phyloP scores from a whole-genome alignment of 2,888 invertebrate species.

The Hyppa rectilinea region DNA sequence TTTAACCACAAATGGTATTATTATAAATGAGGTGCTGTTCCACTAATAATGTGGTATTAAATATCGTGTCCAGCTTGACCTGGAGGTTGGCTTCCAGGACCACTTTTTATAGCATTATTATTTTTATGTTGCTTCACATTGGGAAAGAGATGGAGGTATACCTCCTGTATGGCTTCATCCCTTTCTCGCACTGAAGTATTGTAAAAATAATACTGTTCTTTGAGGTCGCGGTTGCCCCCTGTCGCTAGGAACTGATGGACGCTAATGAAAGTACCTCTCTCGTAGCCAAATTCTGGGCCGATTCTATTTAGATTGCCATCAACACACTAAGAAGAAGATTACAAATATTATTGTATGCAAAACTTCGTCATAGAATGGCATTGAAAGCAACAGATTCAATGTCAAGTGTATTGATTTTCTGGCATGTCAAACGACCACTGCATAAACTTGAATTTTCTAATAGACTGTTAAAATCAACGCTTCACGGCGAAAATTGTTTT shows the following conservation, averaged over 20 bases:
- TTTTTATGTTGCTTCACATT: no score
- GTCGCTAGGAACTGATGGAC: background rate
- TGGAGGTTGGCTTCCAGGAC: no score
- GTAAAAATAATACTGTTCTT: no score
- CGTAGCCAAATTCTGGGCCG: background rate
- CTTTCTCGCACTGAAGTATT: no score
- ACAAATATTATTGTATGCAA: background rate
- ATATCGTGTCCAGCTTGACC: background rate
- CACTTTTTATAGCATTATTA: no score
- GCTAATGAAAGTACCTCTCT: background rate
- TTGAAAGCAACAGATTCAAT: conserved; percentile 27
- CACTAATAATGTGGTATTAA: background rate
- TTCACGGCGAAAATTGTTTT: background rate
- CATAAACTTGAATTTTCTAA: conserved; percentile 4
- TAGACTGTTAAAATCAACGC: background rate
- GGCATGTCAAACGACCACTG: background rate
- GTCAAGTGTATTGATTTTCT: conserved; percentile 44
- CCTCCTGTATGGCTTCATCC: no score
- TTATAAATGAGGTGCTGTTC: background rate
- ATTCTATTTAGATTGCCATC: no score
- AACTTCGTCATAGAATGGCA: background rate
- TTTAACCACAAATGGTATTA: background rate
- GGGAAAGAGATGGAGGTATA: no score
- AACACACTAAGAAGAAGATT: background rate
- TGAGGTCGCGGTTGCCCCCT: no score